These are phyloP conservation scores for Neoarius graeffei DNA, from an alignment of 2,113 vertebrate species.

Conservation along the genomic window DNA sequence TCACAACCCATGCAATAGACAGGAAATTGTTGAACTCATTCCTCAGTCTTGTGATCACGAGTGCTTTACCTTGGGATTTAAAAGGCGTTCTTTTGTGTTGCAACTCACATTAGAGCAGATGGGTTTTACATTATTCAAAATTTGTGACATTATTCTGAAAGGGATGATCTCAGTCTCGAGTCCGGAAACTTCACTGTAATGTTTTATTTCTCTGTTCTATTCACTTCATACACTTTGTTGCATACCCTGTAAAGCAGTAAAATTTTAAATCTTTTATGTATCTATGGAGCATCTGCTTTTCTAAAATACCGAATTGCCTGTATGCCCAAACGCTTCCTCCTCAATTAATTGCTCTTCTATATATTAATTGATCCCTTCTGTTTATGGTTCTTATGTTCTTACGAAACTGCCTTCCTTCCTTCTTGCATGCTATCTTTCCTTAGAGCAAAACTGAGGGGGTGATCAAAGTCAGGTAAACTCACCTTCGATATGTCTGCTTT, in stretches of 20 bases:
- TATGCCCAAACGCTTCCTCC: background rate
- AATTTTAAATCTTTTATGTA: background rate
- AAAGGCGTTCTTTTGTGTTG: background rate
- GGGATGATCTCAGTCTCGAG: background rate
- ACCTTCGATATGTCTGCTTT: background rate
- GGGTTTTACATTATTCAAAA: background rate
- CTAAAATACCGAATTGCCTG: background rate
- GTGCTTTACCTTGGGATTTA: background rate
- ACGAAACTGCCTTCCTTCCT: conserved; percentile 76
- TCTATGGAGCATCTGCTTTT: background rate
- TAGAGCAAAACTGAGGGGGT: conserved; percentile 98
- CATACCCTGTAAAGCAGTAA: background rate
- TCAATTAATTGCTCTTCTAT: conserved; percentile 8
- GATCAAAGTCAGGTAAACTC: conserved; percentile 87
- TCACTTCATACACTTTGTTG: background rate
- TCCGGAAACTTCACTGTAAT: background rate
- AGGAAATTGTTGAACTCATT: background rate
- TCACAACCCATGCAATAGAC: too few species aligned
- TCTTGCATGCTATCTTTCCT: conserved; percentile 76
- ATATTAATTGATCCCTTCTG: conserved; percentile 42
- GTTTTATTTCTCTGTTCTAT: background rate
- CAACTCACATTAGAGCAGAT: background rate
- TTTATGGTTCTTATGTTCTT: conserved; percentile 71
- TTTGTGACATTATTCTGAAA: background rate
- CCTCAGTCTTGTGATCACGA: background rate